Percentiles rank a stretch among this genome's conserved stretches.
These are phyloP conservation scores for Aleiodes testaceus DNA, from an alignment of 2,888 invertebrate genomes.

Conservation along the genomic window DNA sequence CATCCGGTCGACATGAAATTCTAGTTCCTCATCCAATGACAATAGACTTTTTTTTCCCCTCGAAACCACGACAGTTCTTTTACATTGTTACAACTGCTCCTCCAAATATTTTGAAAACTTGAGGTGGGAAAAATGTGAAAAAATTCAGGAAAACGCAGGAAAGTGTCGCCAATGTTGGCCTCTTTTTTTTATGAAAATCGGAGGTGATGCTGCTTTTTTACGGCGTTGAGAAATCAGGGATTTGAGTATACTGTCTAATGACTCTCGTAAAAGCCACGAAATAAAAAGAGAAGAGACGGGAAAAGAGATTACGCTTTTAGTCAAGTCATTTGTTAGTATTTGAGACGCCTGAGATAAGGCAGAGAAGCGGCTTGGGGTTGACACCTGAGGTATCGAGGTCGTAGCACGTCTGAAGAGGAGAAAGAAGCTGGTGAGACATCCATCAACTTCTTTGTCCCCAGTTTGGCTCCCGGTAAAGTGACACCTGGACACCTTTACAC, in stretches of 20 bases:
- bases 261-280: slow-evolving; percentile 13
- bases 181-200: too few relatives aligned
- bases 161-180: too few relatives aligned
- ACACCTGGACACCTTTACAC: slow-evolving; percentile 39
- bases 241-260: too few relatives aligned
- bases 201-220: too few relatives aligned
- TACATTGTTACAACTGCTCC: slow-evolving; percentile 2
- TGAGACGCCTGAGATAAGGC: slow-evolving; percentile 33
- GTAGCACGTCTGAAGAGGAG: slow-evolving; percentile 58
- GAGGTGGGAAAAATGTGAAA: background rate
- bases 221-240: too few relatives aligned
- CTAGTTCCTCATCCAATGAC: slow-evolving; percentile 40
- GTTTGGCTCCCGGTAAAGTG: slow-evolving; percentile 66
- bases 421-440: slow-evolving; percentile 57
- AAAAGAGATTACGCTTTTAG: slow-evolving; percentile 22
- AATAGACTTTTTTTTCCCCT: slow-evolving; percentile 33
- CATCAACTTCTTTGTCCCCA: slow-evolving; percentile 67
- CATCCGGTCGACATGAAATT: slow-evolving; percentile 47
- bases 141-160: too few relatives aligned
- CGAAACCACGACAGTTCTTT: slow-evolving; percentile 18
- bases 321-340: slow-evolving; percentile 29
- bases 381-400: slow-evolving; percentile 67
- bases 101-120: slow-evolving; percentile 3
- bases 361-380: slow-evolving; percentile 55
- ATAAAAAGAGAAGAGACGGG: slow-evolving; percentile 6